phyloP scores from a whole-genome alignment of 92 coral and sea anemone genomes.

The Palythoa caribaeorum region DNA sequence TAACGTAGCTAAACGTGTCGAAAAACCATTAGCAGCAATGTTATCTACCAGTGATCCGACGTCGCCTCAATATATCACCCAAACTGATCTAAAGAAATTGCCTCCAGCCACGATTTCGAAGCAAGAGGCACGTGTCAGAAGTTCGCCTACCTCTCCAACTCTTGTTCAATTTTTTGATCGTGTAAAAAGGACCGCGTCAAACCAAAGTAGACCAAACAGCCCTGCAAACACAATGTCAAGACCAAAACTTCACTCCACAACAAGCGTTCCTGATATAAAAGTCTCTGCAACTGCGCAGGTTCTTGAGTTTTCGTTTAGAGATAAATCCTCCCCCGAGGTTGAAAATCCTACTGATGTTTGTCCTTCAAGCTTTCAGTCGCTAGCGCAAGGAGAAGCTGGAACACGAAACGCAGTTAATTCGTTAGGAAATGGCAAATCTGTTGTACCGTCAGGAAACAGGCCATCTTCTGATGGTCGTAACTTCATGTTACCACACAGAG shows the following conservation, averaged over 20 bases:
- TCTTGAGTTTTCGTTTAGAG: conserved; percentile 7
- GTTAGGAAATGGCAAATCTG: background rate
- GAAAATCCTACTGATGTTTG: background rate
- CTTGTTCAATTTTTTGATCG: conserved; percentile 21
- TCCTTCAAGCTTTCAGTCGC: background rate
- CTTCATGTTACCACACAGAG: background rate
- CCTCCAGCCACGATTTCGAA: background rate
- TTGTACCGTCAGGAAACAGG: background rate
- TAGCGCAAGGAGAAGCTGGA: background rate
- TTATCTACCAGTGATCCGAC: conserved; percentile 16
- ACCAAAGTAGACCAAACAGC: conserved; percentile 9
- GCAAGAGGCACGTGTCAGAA: background rate
- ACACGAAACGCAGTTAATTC: background rate
- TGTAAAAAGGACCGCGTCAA: conserved; percentile 7
- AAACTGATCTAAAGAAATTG: background rate
- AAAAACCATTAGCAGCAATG: background rate
- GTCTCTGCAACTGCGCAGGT: background rate
- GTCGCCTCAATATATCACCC: background rate
- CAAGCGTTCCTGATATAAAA: background rate
- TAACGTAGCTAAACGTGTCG: background rate
- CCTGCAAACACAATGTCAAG: conserved; percentile 5
- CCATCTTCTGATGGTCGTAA: background rate
- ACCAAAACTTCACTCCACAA: conserved; percentile 2
- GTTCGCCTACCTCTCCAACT: conserved; percentile 14
- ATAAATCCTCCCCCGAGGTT: background rate